Percentiles rank a stretch among this genome's conserved stretches.
Conservation (phyloP, 2,113 vertebrate species). For the Oenanthe oenanthe region DNA sequence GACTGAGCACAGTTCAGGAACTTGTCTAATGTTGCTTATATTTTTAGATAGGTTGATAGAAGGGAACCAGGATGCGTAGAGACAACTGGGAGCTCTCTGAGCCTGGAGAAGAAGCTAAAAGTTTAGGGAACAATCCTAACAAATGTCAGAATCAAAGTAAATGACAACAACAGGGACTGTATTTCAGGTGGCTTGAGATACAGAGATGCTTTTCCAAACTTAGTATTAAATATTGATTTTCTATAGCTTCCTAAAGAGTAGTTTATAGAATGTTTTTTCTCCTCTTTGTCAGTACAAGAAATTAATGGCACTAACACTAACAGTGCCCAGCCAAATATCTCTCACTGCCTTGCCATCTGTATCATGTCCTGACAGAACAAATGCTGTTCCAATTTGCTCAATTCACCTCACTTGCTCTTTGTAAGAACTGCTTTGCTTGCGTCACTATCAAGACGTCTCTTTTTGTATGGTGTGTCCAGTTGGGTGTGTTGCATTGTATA, state of each 20-base stretch:
- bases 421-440: background rate
- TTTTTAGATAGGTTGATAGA: background rate
- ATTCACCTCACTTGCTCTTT: conserved; percentile 26
- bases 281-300: background rate
- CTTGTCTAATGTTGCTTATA: background rate
- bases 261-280: background rate
- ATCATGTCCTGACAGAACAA: background rate
- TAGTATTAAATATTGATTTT: background rate
- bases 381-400: background rate
- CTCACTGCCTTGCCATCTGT: conserved; percentile 62
- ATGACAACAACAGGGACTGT: background rate
- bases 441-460: background rate
- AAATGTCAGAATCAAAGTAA: background rate
- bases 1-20: fast-evolving
- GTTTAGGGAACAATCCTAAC: background rate
- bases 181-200: background rate
- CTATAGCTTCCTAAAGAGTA: background rate
- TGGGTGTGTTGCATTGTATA: background rate
- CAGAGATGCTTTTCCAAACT: background rate
- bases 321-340: conserved; percentile 28
- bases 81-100: background rate
- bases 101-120: background rate
- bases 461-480: background rate
- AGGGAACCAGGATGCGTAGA: background rate
- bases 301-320: background rate